Conservation (phyloP, 2,113 vertebrate genomes). For the Python bivittatus region DNA sequence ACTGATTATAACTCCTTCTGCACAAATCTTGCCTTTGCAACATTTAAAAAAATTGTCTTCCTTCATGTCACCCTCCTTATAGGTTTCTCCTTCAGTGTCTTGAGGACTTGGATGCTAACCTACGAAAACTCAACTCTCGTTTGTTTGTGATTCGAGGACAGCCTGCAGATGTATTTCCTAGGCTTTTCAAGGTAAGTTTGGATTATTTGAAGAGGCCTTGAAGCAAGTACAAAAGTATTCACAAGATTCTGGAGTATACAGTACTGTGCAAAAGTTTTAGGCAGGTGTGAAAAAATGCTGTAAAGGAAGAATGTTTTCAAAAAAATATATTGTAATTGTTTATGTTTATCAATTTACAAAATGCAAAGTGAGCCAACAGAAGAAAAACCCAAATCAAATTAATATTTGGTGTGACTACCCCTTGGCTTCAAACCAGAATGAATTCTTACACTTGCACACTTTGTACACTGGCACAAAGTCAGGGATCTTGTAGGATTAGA, state of each 20-base stretch:
- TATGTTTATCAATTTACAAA: too few species aligned
- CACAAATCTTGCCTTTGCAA: not conserved
- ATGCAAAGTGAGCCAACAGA: too few species aligned
- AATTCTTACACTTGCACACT: too few species aligned
- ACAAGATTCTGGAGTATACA: not conserved
- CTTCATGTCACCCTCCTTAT: conserved; percentile 33
- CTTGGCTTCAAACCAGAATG: too few species aligned
- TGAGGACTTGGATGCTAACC: conserved; percentile 91
- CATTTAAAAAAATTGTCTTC: conserved; percentile 27
- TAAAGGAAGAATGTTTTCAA: too few species aligned
- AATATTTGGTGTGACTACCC: too few species aligned
- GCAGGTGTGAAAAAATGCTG: too few species aligned
- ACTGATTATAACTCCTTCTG: conserved; percentile 6
- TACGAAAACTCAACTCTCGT: conserved; percentile 92
- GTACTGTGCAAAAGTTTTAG: too few species aligned
- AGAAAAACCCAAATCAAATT: too few species aligned
- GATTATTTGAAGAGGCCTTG: not conserved
- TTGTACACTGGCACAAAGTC: too few species aligned
- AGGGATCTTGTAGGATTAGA: too few species aligned
- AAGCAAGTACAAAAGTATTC: not conserved
- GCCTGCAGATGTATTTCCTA: conserved; percentile 94
- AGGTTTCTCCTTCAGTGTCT: conserved; percentile 95
- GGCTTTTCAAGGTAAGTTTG: conserved; percentile 89
- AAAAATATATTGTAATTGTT: too few species aligned
- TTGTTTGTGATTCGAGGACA: conserved; percentile 96